These are phyloP conservation scores for Cepphus grylle DNA, from an alignment of 2,113 vertebrate genomes.

Conservation along the genomic window DNA sequence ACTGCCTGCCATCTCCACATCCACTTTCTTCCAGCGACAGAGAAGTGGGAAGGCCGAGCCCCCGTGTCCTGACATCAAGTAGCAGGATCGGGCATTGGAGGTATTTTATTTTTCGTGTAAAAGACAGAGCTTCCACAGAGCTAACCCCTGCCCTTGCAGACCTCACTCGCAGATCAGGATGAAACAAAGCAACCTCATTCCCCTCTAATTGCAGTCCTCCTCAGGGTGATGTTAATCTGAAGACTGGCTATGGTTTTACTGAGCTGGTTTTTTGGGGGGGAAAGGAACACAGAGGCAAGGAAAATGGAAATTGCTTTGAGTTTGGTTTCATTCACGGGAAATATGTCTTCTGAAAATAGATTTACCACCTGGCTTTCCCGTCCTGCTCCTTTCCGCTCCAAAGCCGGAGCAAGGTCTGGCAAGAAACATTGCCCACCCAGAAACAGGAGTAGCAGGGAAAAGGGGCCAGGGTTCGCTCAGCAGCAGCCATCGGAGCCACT, in stretches of 20 bases:
- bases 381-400: not conserved
- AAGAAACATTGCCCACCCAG: not conserved
- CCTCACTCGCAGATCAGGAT: not conserved
- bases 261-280: accelerated
- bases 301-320: not conserved
- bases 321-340: not conserved
- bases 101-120: not conserved
- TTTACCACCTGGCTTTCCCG: not conserved
- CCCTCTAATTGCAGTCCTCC: not conserved
- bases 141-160: not conserved
- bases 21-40: not conserved
- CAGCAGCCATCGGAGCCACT: not conserved
- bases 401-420: not conserved
- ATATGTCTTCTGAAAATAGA: not conserved
- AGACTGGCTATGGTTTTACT: not conserved
- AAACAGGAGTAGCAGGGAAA: accelerated
- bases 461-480: not conserved
- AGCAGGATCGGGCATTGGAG: not conserved
- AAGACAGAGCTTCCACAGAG: not conserved
- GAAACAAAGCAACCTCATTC: not conserved
- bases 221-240: too few relatives aligned
- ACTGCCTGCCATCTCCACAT: not conserved
- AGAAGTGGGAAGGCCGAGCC: not conserved
- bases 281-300: not conserved
- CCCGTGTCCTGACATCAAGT: not conserved